Evolutionary conservation across 2,113 vertebrate genomes (phyloP).

Genomic region (Gobius niger): DNA sequence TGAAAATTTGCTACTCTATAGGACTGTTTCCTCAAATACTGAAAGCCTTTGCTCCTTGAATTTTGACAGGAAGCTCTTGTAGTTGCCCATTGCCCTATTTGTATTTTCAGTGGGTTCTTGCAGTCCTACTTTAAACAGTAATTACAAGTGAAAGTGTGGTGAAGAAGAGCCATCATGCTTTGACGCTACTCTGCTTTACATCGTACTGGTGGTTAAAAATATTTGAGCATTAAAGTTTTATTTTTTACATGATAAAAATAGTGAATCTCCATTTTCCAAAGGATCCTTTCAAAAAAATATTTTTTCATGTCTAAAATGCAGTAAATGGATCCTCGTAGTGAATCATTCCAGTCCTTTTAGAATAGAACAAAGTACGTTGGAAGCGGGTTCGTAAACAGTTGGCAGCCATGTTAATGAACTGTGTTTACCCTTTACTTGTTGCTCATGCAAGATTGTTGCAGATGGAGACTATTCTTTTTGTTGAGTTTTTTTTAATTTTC

Average conservation of each 20-base stretch:
- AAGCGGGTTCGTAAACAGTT: slow-evolving; percentile 81
- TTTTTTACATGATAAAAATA: slow-evolving; percentile 37
- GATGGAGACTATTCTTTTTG: slow-evolving; percentile 79
- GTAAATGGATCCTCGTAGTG: slow-evolving; percentile 74
- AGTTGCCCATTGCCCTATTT: slow-evolving; percentile 34
- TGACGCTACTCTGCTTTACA: slow-evolving; percentile 74
- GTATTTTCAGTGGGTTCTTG: slow-evolving; percentile 43
- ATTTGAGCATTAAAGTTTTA: slow-evolving; percentile 48
- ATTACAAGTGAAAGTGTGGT: slow-evolving; percentile 54
- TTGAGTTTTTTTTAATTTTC: slow-evolving; percentile 13
- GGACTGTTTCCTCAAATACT: slow-evolving; percentile 23
- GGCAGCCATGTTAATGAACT: slow-evolving; percentile 85
- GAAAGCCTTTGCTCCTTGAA: slow-evolving; percentile 11
- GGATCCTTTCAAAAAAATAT: slow-evolving; percentile 57
- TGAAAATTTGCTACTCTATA: slow-evolving; percentile 23
- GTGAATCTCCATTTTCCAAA: slow-evolving; percentile 28
- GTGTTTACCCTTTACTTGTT: slow-evolving; percentile 89
- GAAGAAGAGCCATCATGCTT: slow-evolving; percentile 81
- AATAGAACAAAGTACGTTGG: slow-evolving; percentile 77
- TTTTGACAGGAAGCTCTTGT: slow-evolving; percentile 16
- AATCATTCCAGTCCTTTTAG: slow-evolving; percentile 78
- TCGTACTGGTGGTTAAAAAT: slow-evolving; percentile 43
- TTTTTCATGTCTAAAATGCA: slow-evolving; percentile 73
- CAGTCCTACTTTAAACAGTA: slow-evolving; percentile 40
- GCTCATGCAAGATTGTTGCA: slow-evolving; percentile 81